Evolutionary conservation across 1,140 invertebrate species (phyloP), one percentile per base, ranked within the genome.

Genomic region (Aphaenogaster floridana): DNA sequence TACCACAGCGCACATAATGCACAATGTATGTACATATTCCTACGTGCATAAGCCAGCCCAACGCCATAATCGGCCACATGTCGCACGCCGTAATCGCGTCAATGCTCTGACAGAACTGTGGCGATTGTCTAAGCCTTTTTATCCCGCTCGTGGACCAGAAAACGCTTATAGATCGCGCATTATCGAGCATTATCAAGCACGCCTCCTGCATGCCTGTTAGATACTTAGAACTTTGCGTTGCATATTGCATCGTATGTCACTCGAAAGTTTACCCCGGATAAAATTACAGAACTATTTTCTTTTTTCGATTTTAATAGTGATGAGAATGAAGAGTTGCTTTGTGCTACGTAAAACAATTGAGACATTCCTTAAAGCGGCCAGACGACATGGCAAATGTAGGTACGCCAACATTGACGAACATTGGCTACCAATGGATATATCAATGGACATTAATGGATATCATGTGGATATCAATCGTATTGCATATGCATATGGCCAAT

Each of bases 101-200:
- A 42, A 63, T 59, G 39, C 57, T 45, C 4, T 50, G 13, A 39
- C 59, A 21, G 28, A 64, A 79, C 42, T 8, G 4, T 17, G 42
- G 28, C 34, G 45, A 52, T 66, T 71, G 79, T 42, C 21, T 17
- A 28, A 57, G 45, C 8, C 36, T 71, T 71, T 81, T 81, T 81
- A 39, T 36, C 3, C 3, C 17, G 15, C 13, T 68, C 13, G 28
- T 17, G 48, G 45, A 66, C 4, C 36, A 34, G 66, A 39, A 57
- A 13, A 69, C 39, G 3, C 48, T 71, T 81, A 48, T 13, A 0
- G 34, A 54, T 78, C 15, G n/a, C 9, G 17, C 8, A 63, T 45
- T 66, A 68, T 68, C 64, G 64, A n/a, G 17, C 63, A 64, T 63
- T 48, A 79, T 79, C 61, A 17, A n/a, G 8, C 63, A 80, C 8